A percentile compares a stretch with the other conserved stretches of the same genome.
Evolutionary conservation across 2,888 invertebrate genomes (phyloP).

Genomic region (Agrochola lychnidis): DNA sequence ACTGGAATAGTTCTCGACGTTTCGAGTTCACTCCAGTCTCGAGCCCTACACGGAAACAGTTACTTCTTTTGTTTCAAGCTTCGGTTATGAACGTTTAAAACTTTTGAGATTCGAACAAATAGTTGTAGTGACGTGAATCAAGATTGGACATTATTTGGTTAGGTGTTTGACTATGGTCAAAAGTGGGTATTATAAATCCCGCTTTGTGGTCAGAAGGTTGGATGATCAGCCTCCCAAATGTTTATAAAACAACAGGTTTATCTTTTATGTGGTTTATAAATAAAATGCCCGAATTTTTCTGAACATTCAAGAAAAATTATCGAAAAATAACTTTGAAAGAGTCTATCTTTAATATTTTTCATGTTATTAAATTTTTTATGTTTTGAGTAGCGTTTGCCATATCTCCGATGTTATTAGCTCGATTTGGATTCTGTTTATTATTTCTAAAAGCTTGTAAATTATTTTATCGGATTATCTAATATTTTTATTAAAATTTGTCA

Average conservation of each 20-base stretch:
- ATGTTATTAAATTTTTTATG: no score
- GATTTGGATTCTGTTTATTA: no score
- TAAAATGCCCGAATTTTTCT: no score
- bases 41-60: slow-evolving; percentile 59
- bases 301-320: no score
- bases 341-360: no score
- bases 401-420: no score
- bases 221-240: not conserved
- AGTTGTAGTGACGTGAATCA: slow-evolving; percentile 29
- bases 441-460: no score
- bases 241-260: not conserved
- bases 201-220: not conserved
- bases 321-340: no score
- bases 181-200: not conserved
- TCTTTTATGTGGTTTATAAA: not conserved
- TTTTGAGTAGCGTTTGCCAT: no score
- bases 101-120: slow-evolving; percentile 55
- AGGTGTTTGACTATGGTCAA: not conserved
- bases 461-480: no score
- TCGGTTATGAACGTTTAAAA: slow-evolving; percentile 65
- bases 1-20: slow-evolving; percentile 67
- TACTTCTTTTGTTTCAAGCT: slow-evolving; percentile 67
- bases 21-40: slow-evolving; percentile 63
- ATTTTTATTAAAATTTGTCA: no score
- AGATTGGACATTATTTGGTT: not conserved